Evolutionary conservation across 2,113 vertebrate species (phyloP).

Genomic region (Platichthys stellatus): DNA sequence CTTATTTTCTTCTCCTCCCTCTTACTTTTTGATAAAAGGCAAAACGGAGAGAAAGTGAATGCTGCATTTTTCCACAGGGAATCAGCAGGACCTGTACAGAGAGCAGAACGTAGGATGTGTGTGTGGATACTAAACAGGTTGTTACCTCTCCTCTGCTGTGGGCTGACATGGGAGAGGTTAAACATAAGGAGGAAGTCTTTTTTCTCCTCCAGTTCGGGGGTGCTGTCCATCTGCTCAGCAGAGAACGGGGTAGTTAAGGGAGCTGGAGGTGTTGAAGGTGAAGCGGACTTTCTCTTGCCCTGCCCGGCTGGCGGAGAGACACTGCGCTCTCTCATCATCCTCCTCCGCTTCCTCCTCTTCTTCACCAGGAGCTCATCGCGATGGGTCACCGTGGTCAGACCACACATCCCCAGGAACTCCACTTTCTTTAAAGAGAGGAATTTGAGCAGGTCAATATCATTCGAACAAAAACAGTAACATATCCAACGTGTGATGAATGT

Average conservation of each 20-base stretch:
- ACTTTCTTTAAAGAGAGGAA: slow-evolving; percentile 86
- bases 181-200: slow-evolving; percentile 95
- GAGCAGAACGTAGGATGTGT: slow-evolving; percentile 32
- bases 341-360: slow-evolving; percentile 92
- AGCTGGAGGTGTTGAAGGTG: slow-evolving; percentile 63
- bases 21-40: slow-evolving; percentile 34
- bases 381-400: slow-evolving; percentile 91
- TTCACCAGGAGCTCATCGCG: slow-evolving; percentile 89
- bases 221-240: slow-evolving; percentile 93
- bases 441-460: slow-evolving; percentile 3
- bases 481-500: neutral
- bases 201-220: slow-evolving; percentile 93
- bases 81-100: slow-evolving; percentile 26
- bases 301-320: slow-evolving; percentile 85
- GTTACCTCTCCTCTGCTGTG: slow-evolving; percentile 92
- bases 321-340: slow-evolving; percentile 94
- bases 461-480: neutral
- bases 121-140: slow-evolving; percentile 25
- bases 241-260: slow-evolving; percentile 91
- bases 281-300: slow-evolving; percentile 85
- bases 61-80: slow-evolving; percentile 4
- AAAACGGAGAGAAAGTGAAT: slow-evolving; percentile 6
- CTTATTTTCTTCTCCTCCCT: slow-evolving; percentile 42
- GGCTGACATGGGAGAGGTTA: slow-evolving; percentile 92
- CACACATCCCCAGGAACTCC: slow-evolving; percentile 92